Conservation (phyloP, 2,888 invertebrate genomes). For the Silvanus unidentatus region DNA sequence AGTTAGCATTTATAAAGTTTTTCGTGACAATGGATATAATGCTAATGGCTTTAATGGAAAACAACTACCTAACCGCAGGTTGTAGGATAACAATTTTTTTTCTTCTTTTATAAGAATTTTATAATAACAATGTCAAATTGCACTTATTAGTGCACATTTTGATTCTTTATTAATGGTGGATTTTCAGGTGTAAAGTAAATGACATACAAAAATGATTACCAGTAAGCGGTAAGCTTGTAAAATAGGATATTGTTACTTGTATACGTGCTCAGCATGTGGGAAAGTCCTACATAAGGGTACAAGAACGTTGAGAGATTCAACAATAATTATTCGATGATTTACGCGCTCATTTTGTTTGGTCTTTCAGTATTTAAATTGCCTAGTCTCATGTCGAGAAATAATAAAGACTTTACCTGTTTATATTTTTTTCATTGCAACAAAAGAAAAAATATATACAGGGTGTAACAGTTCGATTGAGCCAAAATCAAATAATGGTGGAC, state of each 20-base stretch:
- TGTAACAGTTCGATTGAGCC: too few relatives aligned
- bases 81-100: neutral
- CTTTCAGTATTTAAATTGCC: conserved; percentile 18
- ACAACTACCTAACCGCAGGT: neutral
- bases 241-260: conserved; percentile 19
- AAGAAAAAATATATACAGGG: too few relatives aligned
- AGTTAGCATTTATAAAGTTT: conserved; percentile 16
- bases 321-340: conserved; percentile 20
- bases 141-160: too few relatives aligned
- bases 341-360: conserved; percentile 15
- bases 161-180: too few relatives aligned
- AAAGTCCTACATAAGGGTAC: conserved; percentile 13
- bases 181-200: conserved; percentile 12
- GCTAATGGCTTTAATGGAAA: neutral
- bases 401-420: conserved; percentile 8
- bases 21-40: conserved; percentile 13
- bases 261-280: conserved; percentile 15
- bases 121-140: too few relatives aligned
- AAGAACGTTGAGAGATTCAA: conserved; percentile 18
- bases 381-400: conserved; percentile 12
- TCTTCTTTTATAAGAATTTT: too few relatives aligned
- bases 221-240: conserved; percentile 15
- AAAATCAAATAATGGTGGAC: too few relatives aligned
- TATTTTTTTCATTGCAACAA: neutral
- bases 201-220: conserved; percentile 15